Evolutionary conservation across 2,888 invertebrate species (phyloP), one percentile per base, ranked within the genome.

Genomic region (Aphidoletes aphidimyza): DNA sequence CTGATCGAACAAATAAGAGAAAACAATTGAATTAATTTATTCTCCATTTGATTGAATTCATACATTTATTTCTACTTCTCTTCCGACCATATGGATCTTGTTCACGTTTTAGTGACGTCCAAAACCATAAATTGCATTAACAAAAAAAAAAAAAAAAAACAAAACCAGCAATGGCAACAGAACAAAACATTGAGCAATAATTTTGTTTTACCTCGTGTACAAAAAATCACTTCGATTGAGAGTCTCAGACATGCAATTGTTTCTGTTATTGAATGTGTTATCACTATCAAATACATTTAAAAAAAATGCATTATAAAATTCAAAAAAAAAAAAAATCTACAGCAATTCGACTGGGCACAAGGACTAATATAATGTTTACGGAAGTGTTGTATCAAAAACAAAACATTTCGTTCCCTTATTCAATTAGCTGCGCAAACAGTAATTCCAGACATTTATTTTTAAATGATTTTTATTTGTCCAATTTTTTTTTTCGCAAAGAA

Each of bases 41-140:
- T n/a, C n/a, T n/a, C n/a, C n/a, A n/a, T n/a, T n/a, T n/a, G n/a
- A n/a, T n/a, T n/a, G n/a, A n/a, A n/a, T n/a, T n/a, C n/a, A n/a
- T n/a, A n/a, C n/a, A n/a, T n/a, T n/a, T n/a, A n/a, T n/a, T n/a
- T n/a, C n/a, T n/a, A n/a, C n/a, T n/a, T n/a, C n/a, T n/a, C n/a
- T n/a, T n/a, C n/a, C n/a, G n/a, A n/a, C n/a, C n/a, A n/a, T n/a
- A 42, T 9, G 14, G 14, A 9, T 69, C 69, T 14, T 26, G n/a
- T 69, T 69, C 69, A 69, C 69, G 69, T 69, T 69, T 69, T 69
- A 69, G 69, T 69, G 69, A 69, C 69, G 34, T 69, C 17, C 69
- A 34, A 69, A 22, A 39, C 39, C n/a, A 42, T 42, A 42, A 42
- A 42, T 9, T 42, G 42, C 42, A 42, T 42, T 6, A n/a, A 39